Evolutionary conservation across 2,888 invertebrate genomes (phyloP), one percentile per base, ranked within the genome.

Genomic region (Thereva unica): DNA sequence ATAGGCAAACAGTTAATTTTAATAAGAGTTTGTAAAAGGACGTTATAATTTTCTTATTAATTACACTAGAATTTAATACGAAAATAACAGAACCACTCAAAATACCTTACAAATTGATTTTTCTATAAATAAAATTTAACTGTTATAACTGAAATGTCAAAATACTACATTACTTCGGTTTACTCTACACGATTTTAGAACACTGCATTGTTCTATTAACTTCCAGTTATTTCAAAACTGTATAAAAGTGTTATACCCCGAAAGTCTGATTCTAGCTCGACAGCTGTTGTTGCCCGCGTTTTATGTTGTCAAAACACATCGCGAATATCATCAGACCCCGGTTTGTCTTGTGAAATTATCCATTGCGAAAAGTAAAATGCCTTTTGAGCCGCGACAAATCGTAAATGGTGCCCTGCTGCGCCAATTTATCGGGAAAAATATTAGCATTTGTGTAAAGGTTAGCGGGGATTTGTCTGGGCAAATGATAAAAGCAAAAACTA

Each of bases 391-490:
- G 1, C 76, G 80, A 1, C 73, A 73, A 1, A 68, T 77, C 5
- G 68, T 79, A 0, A 81, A 80, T 67, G 80, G 77, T 4, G 72
- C 72, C 6, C 74, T 78, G 74, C 67, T 80, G 1, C 75, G 77
- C 7, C 73, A 76, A 61, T 77, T 75, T 64, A 61, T 73, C 9
- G 79, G 78, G 0, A 74, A 78, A 68, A 73, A 72, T 4, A 72
- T 80, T 0, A 78, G 79, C 70, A 77, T 81, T 4, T 75, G 78
- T 71, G 75, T 78, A 5, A 72, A 76, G 5, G 74, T 80, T 4
- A 77, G 77, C 49, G 53, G 50, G 9, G 73, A 76, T 42, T 74
- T 74, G 9, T 72, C 74, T 3, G 75, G 77, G 0, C 71, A 72
- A 23, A 76, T 71, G 5, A 66, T 80, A 5, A 69, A 72, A 4